Evolutionary conservation across 2,113 vertebrate genomes (phyloP).

Genomic region (Capreolus pygargus): DNA sequence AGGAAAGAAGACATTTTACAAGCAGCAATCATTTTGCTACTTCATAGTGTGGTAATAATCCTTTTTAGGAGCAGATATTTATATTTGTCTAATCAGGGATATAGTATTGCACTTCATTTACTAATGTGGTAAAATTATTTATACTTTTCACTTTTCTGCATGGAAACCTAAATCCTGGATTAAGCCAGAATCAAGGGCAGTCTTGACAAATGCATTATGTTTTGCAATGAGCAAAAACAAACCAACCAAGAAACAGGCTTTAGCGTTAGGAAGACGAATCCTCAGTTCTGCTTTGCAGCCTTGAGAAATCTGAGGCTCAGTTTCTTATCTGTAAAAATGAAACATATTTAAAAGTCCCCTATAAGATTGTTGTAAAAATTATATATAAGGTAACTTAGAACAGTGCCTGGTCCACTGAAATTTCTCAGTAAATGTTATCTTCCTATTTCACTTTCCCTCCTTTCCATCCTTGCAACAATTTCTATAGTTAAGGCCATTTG

Average conservation of each 20-base stretch:
- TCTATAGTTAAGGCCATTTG: not conserved
- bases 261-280: not conserved
- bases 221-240: not conserved
- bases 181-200: not conserved
- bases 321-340: not conserved
- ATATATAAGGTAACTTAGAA: not conserved
- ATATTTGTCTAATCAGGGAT: slow-evolving; percentile 22
- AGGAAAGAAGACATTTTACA: slow-evolving; percentile 27
- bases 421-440: not conserved
- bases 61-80: not conserved
- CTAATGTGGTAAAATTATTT: not conserved
- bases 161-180: not conserved
- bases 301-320: not conserved
- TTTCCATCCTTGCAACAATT: not conserved
- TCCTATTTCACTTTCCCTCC: not conserved
- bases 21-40: not conserved
- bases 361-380: not conserved
- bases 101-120: not conserved
- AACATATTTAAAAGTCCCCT: not conserved
- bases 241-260: not conserved
- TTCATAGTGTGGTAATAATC: not conserved
- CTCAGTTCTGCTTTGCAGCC: not conserved
- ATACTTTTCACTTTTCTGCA: not conserved
- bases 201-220: not conserved
- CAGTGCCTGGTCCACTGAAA: no score